These are phyloP conservation scores for Capitulum mitella DNA, from an alignment of 2,888 invertebrate genomes.

Conservation along the genomic window DNA sequence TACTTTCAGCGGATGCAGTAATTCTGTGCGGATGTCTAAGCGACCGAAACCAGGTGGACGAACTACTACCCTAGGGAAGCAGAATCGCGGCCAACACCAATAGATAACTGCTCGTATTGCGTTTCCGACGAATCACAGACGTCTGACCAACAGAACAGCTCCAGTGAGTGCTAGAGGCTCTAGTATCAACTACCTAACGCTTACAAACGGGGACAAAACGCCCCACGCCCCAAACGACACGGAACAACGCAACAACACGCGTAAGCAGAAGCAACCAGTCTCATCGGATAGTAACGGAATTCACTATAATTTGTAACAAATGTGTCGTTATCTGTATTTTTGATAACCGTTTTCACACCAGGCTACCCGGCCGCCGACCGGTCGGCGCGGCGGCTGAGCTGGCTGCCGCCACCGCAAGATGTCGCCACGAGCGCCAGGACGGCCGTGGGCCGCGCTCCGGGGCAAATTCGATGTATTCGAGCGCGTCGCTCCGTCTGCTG, in stretches of 20 bases:
- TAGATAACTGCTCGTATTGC: background rate
- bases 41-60: too few species aligned
- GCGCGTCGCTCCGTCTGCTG: background rate
- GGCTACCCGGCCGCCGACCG: background rate
- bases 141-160: background rate
- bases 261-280: background rate
- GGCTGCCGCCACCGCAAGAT: background rate
- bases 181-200: background rate
- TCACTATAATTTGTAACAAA: background rate
- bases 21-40: too few species aligned
- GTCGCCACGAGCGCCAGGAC: background rate
- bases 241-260: background rate
- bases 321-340: background rate
- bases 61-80: background rate
- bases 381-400: background rate
- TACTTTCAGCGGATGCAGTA: too few species aligned
- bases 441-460: background rate
- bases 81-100: background rate
- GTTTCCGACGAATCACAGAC: constrained; percentile 9
- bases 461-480: background rate
- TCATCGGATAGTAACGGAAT: background rate
- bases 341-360: background rate
- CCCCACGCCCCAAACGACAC: background rate
- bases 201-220: background rate
- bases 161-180: background rate